Percentiles rank a stretch among this genome's conserved stretches.
phyloP scores from a whole-genome alignment of 2,888 invertebrate species.

The Leistus spinibarbis region DNA sequence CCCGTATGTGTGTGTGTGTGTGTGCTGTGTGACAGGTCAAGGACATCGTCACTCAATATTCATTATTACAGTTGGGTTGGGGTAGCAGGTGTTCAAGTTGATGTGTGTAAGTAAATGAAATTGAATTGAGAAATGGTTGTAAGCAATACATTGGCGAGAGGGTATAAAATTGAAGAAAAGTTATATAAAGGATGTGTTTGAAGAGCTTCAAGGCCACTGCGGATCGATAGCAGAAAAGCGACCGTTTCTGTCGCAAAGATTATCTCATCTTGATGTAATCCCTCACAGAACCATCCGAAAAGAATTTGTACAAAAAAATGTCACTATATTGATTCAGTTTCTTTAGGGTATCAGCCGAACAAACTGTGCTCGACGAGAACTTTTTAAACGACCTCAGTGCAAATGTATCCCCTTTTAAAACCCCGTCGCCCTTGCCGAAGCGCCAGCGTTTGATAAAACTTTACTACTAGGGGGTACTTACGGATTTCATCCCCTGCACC shows the following conservation, averaged over 20 bases:
- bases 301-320: background rate
- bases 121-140: too few relatives aligned
- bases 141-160: too few relatives aligned
- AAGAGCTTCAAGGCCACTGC: background rate
- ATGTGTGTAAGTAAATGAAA: too few relatives aligned
- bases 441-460: background rate
- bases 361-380: too few relatives aligned
- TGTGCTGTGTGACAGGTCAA: slow-evolving; percentile 9
- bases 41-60: background rate
- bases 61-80: too few relatives aligned
- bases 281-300: background rate
- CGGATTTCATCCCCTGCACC: slow-evolving; percentile 2
- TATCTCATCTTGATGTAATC: background rate
- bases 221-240: background rate
- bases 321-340: background rate
- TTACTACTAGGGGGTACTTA: background rate
- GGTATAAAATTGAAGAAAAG: too few relatives aligned
- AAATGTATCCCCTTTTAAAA: background rate
- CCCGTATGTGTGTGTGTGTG: background rate
- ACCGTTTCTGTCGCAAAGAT: background rate
- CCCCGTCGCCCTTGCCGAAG: background rate
- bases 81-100: background rate
- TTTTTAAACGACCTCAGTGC: background rate
- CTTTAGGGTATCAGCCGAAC: background rate
- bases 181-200: too few relatives aligned